A percentile compares a stretch with the other conserved stretches of the same genome.
These are phyloP conservation scores for Lottia scabra DNA, from an alignment of 2,888 invertebrate species.

Conservation along the genomic window DNA sequence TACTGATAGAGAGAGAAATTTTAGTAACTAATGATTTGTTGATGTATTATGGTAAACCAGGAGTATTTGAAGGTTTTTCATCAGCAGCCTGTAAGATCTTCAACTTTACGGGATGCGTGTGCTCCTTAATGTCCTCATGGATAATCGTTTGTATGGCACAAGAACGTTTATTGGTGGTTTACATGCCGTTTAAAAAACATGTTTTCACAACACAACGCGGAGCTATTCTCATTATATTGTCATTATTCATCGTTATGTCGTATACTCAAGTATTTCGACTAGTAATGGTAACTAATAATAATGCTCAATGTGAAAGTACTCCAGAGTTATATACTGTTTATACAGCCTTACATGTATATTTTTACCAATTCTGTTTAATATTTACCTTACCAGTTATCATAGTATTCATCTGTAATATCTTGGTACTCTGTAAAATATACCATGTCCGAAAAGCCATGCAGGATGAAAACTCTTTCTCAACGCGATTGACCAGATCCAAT, in stretches of 20 bases:
- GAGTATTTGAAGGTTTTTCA: constrained; percentile 41
- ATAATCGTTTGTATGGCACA: constrained; percentile 64
- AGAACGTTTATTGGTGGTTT: constrained; percentile 61
- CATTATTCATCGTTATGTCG: constrained; percentile 49
- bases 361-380: constrained; percentile 56
- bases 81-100: constrained; percentile 56
- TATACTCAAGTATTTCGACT: constrained; percentile 59
- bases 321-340: constrained; percentile 33
- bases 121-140: constrained; percentile 64
- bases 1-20: constrained; percentile 46
- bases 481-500: constrained; percentile 25
- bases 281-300: constrained; percentile 19
- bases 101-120: constrained; percentile 55
- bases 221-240: constrained; percentile 51
- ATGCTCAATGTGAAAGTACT: constrained; percentile 15
- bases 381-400: constrained; percentile 55
- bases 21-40: constrained; percentile 44
- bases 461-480: constrained; percentile 32
- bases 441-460: constrained; percentile 27
- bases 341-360: constrained; percentile 52
- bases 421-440: constrained; percentile 54
- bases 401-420: constrained; percentile 56
- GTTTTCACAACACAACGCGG: constrained; percentile 52
- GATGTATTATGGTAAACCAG: constrained; percentile 22
- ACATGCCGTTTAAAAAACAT: constrained; percentile 59